These are phyloP conservation scores for Phenganax marumi DNA, from an alignment of 92 coral and sea anemone species.

Conservation along the genomic window DNA sequence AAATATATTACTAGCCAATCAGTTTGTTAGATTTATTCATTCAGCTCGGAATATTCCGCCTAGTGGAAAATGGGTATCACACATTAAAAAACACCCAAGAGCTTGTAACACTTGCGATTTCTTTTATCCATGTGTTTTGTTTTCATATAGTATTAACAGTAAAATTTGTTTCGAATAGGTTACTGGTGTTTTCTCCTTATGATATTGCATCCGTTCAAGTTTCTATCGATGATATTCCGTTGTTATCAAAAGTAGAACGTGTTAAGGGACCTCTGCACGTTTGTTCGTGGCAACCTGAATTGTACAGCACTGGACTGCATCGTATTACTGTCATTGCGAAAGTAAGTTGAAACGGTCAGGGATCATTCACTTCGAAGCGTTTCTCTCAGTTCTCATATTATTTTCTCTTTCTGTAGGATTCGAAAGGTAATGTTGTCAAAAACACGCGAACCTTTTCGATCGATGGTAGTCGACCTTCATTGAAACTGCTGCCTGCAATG, in stretches of 20 bases:
- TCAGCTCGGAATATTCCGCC: too few relatives aligned
- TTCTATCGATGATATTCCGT: constrained; percentile 65
- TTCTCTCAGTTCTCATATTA: neutral
- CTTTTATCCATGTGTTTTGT: neutral
- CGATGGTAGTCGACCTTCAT: constrained; percentile 86
- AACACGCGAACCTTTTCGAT: constrained; percentile 72
- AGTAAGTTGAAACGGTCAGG: constrained; percentile 40
- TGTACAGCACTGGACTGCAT: constrained; percentile 69
- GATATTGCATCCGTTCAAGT: constrained; percentile 62
- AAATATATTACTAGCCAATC: too few relatives aligned
- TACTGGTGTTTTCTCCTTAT: constrained; percentile 77
- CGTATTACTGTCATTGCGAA: constrained; percentile 67
- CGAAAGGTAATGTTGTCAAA: constrained; percentile 59
- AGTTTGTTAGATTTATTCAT: too few relatives aligned
- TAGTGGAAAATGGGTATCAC: too few relatives aligned
- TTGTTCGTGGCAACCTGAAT: constrained; percentile 75
- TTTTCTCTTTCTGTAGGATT: constrained; percentile 59
- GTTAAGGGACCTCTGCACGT: constrained; percentile 79
- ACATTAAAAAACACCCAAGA: too few relatives aligned
- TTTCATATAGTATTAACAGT: too few relatives aligned
- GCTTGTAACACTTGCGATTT: too few relatives aligned
- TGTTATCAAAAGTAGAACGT: constrained; percentile 54
- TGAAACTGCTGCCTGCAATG: constrained; percentile 78
- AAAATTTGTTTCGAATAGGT: constrained; percentile 37
- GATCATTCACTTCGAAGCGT: neutral